phyloP scores from a whole-genome alignment of 2,888 invertebrate species.

The Galeopsomyia nigrocyanea region DNA sequence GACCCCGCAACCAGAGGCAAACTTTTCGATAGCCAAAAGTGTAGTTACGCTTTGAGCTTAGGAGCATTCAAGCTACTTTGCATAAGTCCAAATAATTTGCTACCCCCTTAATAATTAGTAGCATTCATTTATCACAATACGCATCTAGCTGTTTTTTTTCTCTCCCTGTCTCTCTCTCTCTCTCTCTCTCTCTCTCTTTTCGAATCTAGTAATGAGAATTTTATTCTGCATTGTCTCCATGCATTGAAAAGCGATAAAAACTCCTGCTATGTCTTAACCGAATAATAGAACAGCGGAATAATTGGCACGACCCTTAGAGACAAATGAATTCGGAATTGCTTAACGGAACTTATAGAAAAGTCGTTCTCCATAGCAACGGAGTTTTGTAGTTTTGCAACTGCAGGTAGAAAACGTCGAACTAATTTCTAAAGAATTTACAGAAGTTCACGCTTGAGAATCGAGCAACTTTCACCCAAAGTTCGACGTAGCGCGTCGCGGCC shows the following conservation, averaged over 20 bases:
- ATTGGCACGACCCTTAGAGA: no score
- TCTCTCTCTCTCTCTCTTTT: background rate
- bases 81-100: no score
- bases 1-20: background rate
- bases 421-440: slow-evolving; percentile 39
- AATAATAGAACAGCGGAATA: no score
- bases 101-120: no score
- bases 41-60: background rate
- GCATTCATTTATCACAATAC: no score
- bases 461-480: slow-evolving; percentile 11
- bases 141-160: background rate
- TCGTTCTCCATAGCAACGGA: no score
- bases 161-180: background rate
- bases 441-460: slow-evolving; percentile 35
- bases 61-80: no score
- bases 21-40: slow-evolving; percentile 9
- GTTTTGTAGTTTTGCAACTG: background rate
- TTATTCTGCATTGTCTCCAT: no score
- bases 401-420: slow-evolving; percentile 29
- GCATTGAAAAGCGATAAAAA: background rate
- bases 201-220: no score
- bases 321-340: no score
- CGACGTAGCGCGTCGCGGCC: background rate
- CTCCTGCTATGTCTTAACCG: no score
- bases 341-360: no score